phyloP scores from a whole-genome alignment of 2,113 vertebrate genomes.

The Sclerurus mexicanus region DNA sequence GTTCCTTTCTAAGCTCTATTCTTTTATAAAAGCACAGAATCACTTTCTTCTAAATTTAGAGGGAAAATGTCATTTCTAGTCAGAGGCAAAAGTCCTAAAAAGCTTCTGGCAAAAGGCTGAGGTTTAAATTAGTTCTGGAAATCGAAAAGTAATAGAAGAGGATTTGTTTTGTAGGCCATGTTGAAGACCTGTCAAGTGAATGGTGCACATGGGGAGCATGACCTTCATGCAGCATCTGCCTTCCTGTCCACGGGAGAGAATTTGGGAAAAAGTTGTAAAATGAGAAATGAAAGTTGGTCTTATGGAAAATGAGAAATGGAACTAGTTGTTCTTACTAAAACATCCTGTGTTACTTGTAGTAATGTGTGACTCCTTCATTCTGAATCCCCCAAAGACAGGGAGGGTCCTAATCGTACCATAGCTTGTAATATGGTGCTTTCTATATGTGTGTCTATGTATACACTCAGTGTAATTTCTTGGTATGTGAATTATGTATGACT shows the following conservation, averaged over 20 bases:
- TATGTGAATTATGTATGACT: background rate
- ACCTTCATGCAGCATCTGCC: background rate
- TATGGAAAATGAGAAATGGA: background rate
- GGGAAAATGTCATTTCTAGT: background rate
- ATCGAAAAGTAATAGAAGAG: background rate
- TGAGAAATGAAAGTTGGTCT: background rate
- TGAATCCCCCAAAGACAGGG: background rate
- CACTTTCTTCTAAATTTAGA: background rate
- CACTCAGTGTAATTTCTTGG: background rate
- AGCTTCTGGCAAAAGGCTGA: background rate
- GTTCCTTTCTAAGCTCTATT: background rate
- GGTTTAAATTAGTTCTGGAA: background rate
- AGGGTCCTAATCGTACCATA: background rate
- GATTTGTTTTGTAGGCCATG: background rate
- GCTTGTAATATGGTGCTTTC: background rate
- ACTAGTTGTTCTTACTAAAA: background rate
- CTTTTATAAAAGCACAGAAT: background rate
- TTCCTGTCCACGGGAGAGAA: background rate
- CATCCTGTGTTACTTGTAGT: background rate
- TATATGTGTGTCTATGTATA: background rate
- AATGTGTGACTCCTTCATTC: background rate
- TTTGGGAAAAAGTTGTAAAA: background rate
- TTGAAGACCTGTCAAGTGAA: background rate
- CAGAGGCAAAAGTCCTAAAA: background rate
- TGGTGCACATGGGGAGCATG: background rate